Evolutionary conservation across 2,888 invertebrate genomes (phyloP).

Genomic region (Aleiodes testaceus): DNA sequence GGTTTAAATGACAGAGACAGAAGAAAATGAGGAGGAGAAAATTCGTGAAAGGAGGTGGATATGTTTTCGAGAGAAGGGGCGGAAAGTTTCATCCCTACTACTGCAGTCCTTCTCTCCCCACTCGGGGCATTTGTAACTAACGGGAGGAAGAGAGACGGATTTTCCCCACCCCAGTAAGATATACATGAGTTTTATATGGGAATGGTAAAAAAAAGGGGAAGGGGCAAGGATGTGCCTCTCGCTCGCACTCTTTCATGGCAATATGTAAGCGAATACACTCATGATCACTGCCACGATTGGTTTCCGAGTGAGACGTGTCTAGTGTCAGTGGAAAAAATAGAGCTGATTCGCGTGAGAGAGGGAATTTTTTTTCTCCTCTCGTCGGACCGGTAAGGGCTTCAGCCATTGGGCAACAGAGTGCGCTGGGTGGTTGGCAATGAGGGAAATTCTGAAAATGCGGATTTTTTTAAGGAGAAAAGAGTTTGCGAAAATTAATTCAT

Average conservation of each 20-base stretch:
- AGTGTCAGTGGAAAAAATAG: conserved; percentile 10
- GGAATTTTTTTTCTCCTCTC: conserved; percentile 52
- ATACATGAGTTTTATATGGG: conserved; percentile 14
- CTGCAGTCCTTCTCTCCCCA: conserved; percentile 49
- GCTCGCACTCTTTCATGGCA: conserved; percentile 11
- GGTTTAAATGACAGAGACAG: conserved; percentile 18
- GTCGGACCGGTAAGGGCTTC: conserved; percentile 50
- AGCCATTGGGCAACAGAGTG: conserved; percentile 56
- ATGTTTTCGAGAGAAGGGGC: conserved; percentile 6
- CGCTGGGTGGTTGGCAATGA: conserved; percentile 47
- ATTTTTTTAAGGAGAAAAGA: too few relatives aligned
- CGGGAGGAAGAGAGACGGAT: conserved; percentile 38
- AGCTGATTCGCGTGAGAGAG: conserved; percentile 49
- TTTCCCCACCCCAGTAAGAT: conserved; percentile 13
- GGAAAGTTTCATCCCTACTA: conserved; percentile 37
- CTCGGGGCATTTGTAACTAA: conserved; percentile 11
- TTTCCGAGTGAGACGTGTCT: conserved; percentile 44
- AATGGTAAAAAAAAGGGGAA: conserved; percentile 21
- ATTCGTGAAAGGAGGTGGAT: background rate
- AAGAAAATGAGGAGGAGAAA: conserved; percentile 27
- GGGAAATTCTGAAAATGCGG: background rate
- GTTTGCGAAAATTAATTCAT: too few relatives aligned
- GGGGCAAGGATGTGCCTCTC: conserved; percentile 20
- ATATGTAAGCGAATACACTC: conserved; percentile 54
- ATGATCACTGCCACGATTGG: conserved; percentile 58